phyloP scores from a whole-genome alignment of 2,888 invertebrate genomes.

The Limnephilus rhombicus region DNA sequence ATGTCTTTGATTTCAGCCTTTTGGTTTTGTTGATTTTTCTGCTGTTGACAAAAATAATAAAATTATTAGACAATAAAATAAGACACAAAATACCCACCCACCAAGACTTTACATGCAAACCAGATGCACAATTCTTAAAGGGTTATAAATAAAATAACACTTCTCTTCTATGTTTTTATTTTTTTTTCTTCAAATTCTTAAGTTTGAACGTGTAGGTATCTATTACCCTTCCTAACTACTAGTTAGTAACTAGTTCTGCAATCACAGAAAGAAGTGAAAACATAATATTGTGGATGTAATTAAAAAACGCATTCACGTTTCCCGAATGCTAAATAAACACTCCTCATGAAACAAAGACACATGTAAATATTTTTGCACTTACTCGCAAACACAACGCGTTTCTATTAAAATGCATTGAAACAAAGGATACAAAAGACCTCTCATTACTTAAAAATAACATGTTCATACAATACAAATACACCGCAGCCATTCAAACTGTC shows the following conservation, averaged over 20 bases:
- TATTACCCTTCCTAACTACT: not conserved
- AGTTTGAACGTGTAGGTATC: not conserved
- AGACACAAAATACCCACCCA: not conserved
- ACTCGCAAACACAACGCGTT: not conserved
- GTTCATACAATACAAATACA: slow-evolving; percentile 11
- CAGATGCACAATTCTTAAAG: not conserved
- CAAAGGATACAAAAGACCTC: slow-evolving; percentile 39
- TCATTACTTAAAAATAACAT: slow-evolving; percentile 46
- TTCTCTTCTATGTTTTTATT: not conserved
- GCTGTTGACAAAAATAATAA: slow-evolving; percentile 56
- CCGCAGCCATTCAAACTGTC: slow-evolving; percentile 38
- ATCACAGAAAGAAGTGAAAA: not conserved
- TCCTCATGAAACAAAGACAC: not conserved
- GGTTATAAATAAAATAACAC: not conserved
- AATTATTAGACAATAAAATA: not conserved
- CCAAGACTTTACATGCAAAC: not conserved
- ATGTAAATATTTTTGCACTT: slow-evolving; percentile 17
- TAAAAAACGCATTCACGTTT: not conserved
- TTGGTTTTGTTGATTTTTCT: slow-evolving; percentile 64
- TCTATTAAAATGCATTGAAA: slow-evolving; percentile 35
- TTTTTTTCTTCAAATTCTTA: not conserved
- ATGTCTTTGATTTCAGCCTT: slow-evolving; percentile 64
- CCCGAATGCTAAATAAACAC: not conserved
- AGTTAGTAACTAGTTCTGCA: not conserved
- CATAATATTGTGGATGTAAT: not conserved